Evolutionary conservation across 2,797 vertebrate species (phyloP).

Genomic region (Chrosomus eos): DNA sequence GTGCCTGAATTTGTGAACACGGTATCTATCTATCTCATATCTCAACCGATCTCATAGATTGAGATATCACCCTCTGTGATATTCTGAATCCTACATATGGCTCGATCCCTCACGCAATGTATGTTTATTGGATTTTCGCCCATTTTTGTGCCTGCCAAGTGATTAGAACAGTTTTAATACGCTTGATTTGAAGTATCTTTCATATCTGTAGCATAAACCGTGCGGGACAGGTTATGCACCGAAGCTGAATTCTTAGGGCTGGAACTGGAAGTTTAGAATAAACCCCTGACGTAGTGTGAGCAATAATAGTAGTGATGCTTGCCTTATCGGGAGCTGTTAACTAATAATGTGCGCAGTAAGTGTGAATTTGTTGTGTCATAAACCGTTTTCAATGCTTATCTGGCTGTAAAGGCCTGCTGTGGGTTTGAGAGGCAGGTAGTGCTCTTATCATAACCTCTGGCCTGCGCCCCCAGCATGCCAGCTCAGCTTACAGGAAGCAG

Average conservation of each 20-base stretch:
- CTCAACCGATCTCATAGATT: too few relatives aligned
- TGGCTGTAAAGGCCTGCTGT: slow-evolving; percentile 49
- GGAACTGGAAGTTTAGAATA: background rate
- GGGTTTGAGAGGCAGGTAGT: slow-evolving; percentile 59
- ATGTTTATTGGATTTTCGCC: background rate
- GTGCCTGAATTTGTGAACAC: background rate
- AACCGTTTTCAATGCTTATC: slow-evolving; percentile 21
- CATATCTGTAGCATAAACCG: background rate
- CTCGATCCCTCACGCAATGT: background rate
- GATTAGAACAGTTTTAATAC: background rate
- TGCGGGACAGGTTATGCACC: background rate
- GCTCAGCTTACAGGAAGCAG: slow-evolving; percentile 43
- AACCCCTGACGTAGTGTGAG: background rate
- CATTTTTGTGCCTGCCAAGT: background rate
- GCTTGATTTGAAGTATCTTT: background rate
- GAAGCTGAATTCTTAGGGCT: background rate
- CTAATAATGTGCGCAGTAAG: background rate
- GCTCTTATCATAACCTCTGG: slow-evolving; percentile 64
- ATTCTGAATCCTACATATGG: background rate
- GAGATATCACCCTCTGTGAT: background rate
- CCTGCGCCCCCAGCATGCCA: slow-evolving; percentile 52
- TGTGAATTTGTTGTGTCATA: slow-evolving; percentile 32
- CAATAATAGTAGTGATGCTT: background rate
- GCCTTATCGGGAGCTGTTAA: too few relatives aligned
- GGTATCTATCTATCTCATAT: background rate